These are phyloP conservation scores for Andrena cerasifolii DNA, from an alignment of 1,140 invertebrate genomes.

Conservation along the genomic window DNA sequence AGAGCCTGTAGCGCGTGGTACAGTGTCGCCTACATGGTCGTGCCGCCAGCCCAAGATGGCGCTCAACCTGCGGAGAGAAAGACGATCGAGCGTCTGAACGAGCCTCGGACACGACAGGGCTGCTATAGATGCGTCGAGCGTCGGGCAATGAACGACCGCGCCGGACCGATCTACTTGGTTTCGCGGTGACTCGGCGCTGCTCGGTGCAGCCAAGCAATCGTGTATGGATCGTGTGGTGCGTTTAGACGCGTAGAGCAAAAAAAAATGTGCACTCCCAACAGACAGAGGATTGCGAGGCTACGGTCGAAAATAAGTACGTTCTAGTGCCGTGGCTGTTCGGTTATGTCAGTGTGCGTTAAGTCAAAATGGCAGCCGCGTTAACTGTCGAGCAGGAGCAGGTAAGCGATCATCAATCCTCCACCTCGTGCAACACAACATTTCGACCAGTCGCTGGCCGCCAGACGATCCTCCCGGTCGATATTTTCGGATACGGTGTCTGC, in stretches of 20 bases:
- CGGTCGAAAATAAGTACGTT: conserved; percentile 24
- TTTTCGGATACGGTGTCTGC: background rate
- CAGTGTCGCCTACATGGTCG: conserved; percentile 32
- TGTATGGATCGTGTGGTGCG: conserved; percentile 20
- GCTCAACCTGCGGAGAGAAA: conserved; percentile 46
- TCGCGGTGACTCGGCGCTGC: background rate
- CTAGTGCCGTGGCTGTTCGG: conserved; percentile 38
- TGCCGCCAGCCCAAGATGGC: conserved; percentile 51
- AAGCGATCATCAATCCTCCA: conserved; percentile 76
- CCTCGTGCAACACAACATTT: no score
- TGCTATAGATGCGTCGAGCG: conserved; percentile 42
- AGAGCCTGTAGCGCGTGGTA: conserved; percentile 20
- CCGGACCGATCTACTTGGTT: conserved; percentile 42
- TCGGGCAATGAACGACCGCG: conserved; percentile 43
- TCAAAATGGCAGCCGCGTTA: conserved; percentile 86
- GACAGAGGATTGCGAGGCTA: conserved; percentile 12
- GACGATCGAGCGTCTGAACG: conserved; percentile 54
- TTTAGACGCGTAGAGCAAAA: background rate
- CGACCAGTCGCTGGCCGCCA: background rate
- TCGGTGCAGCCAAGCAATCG: background rate
- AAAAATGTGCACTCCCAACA: conserved; percentile 20
- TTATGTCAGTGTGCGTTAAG: conserved; percentile 61
- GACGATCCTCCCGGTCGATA: conserved; percentile 35
- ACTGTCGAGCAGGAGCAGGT: conserved; percentile 88
- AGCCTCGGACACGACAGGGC: conserved; percentile 30